These are phyloP conservation scores for Caerostris extrusa DNA, from an alignment of 1,140 invertebrate species.

Conservation along the genomic window DNA sequence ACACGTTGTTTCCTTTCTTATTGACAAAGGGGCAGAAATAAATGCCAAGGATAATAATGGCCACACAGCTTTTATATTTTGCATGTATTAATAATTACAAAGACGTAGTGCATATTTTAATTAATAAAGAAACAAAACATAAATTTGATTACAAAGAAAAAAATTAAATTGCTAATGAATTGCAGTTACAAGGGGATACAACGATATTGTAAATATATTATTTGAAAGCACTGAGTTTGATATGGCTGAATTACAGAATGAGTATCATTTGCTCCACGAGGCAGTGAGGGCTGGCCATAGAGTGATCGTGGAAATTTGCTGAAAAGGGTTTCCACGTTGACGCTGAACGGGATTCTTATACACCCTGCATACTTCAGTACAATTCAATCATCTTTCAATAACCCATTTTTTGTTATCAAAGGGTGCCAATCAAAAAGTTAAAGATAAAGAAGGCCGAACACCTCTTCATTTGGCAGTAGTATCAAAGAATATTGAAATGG, in stretches of 20 bases:
- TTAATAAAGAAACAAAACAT: background rate
- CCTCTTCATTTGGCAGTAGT: conserved; percentile 80
- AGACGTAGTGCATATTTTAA: background rate
- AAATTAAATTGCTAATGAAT: background rate
- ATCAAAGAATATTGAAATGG: conserved; percentile 79
- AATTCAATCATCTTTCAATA: background rate
- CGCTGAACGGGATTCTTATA: background rate
- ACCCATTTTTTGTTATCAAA: background rate
- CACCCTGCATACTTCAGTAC: conserved; percentile 40
- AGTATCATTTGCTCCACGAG: background rate
- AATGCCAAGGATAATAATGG: conserved; percentile 4
- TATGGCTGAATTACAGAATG: background rate
- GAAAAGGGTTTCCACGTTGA: background rate
- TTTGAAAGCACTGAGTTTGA: background rate
- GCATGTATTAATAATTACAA: background rate
- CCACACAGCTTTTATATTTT: background rate
- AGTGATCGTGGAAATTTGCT: background rate
- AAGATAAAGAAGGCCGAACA: conserved; percentile 78
- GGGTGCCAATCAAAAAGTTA: background rate
- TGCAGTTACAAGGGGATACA: background rate
- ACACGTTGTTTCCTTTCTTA: background rate
- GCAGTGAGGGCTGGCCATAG: background rate
- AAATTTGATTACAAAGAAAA: background rate
- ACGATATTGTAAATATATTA: background rate
- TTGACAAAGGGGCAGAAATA: conserved; percentile 3